Base-by-base conservation (phyloP, 2,797 vertebrate genomes). In the Acanthurus tractus region DNA sequence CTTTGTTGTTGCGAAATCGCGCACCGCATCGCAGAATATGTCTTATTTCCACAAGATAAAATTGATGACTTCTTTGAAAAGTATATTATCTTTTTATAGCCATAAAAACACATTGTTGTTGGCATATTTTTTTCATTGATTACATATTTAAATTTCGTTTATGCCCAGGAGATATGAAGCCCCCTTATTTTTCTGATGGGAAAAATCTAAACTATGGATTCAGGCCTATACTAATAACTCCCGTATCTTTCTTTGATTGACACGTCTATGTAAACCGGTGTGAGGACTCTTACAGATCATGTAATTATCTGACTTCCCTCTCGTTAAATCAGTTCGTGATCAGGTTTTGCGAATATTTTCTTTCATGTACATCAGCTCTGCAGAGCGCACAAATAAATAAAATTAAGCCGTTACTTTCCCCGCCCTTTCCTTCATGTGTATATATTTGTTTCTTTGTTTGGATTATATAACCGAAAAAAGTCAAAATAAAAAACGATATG, bases 51-150 rank as follows among this genome's bases (percentile, higher is more conserved):
- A 48, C 68, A 13, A 52, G 18, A 63, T 58, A 40, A 36, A 2
- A 29, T 64, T 5, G 63, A 52, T 46, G 2, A 14, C 40, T 49
- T 68, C 3, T 75, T 45, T 67, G 13, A 50, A 53, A 29, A 68
- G 50, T 76, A 54, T 69, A 71, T 83, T 74, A 36, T 78, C 48
- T 63, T 56, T 87, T 82, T 80, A 56, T n/a, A 85, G 69, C 81
- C 1, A 34, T 34, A 34, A 71, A 86, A 88, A 75, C 10, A 18
- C 49, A 12, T 48, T 20, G 50, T 79, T 48, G 48, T 62, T 70
- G 1, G 66, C 64, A 45, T 18, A 18, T 45, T 14, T 12, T 38
- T 67, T 54, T 3, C 50, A 3, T 42, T 57, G 8, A 58, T 61
- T 50, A 17, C 23, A 55, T 14, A 22, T 52, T 61, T 65, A 1